Percentiles rank a stretch among this genome's conserved stretches.
Evolutionary conservation across 2,888 invertebrate species (phyloP).

Genomic region (Malthinus seriepunctatus): DNA sequence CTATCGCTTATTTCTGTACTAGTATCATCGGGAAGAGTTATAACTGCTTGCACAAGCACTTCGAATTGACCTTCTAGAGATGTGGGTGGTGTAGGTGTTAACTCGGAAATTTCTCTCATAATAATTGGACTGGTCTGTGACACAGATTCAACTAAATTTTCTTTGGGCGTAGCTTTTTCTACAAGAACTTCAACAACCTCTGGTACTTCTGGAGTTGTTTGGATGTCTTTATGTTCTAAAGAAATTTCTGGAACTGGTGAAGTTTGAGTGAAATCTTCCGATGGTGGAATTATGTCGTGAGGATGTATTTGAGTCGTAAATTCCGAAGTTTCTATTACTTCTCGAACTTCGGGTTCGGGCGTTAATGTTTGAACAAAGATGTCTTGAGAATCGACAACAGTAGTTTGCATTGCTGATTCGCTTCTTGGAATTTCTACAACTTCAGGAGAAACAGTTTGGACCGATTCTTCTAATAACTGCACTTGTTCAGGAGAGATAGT

Average conservation of each 20-base stretch:
- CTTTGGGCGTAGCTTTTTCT: slow-evolving; percentile 36
- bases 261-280: slow-evolving; percentile 52
- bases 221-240: slow-evolving; percentile 34
- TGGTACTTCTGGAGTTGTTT: slow-evolving; percentile 33
- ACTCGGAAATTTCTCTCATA: slow-evolving; percentile 38
- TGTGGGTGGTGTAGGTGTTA: slow-evolving; percentile 27
- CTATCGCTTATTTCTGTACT: slow-evolving; percentile 11
- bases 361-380: slow-evolving; percentile 54
- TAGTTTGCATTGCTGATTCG: slow-evolving; percentile 51
- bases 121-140: slow-evolving; percentile 66
- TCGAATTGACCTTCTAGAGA: slow-evolving; percentile 60
- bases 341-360: slow-evolving; percentile 39
- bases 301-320: slow-evolving; percentile 41
- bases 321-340: slow-evolving; percentile 39
- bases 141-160: slow-evolving; percentile 48
- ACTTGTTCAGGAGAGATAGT: slow-evolving; percentile 49
- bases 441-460: slow-evolving; percentile 47
- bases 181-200: background rate
- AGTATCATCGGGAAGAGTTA: slow-evolving; percentile 56
- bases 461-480: slow-evolving; percentile 44
- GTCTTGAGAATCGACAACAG: slow-evolving; percentile 43
- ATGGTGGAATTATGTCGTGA: slow-evolving; percentile 32
- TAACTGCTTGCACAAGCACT: slow-evolving; percentile 63
- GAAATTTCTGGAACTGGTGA: slow-evolving; percentile 54
- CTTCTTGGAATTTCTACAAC: slow-evolving; percentile 37